Evolutionary conservation across 2,888 invertebrate genomes (phyloP).

Genomic region (Alviniconcha strummeri): DNA sequence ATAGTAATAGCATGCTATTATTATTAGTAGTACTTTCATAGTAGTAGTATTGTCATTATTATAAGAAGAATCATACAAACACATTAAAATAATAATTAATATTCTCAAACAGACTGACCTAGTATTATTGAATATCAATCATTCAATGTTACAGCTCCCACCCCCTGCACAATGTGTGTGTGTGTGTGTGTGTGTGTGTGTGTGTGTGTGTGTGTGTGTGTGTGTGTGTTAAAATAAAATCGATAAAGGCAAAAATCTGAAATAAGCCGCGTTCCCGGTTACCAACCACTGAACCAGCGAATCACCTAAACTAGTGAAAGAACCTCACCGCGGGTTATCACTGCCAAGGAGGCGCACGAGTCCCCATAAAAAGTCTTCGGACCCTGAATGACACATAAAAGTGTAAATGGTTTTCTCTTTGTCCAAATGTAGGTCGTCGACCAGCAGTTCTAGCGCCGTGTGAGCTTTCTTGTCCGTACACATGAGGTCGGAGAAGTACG

Average conservation of each 20-base stretch:
- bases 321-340: constrained; percentile 64
- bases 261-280: no score
- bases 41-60: no score
- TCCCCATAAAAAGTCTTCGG: constrained; percentile 72
- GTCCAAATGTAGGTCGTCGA: constrained; percentile 71
- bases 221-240: not conserved
- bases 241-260: no score
- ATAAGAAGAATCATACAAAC: no score
- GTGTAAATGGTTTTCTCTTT: constrained; percentile 68
- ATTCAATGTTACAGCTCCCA: no score
- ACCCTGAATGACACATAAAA: constrained; percentile 70
- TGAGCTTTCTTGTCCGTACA: constrained; percentile 60
- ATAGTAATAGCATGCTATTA: no score
- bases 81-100: no score
- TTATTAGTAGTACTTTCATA: no score
- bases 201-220: not conserved
- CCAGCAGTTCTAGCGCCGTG: constrained; percentile 69
- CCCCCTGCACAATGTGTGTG: not conserved
- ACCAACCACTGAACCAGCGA: no score
- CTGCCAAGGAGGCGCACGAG: constrained; percentile 68
- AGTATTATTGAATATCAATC: no score
- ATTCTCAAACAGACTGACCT: no score
- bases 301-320: no score
- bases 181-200: not conserved
- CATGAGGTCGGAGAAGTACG: constrained; percentile 67